Percentiles rank a stretch among this genome's conserved stretches.
These are phyloP conservation scores for Amiota communis DNA, from an alignment of 2,888 invertebrate species.

Conservation along the genomic window DNA sequence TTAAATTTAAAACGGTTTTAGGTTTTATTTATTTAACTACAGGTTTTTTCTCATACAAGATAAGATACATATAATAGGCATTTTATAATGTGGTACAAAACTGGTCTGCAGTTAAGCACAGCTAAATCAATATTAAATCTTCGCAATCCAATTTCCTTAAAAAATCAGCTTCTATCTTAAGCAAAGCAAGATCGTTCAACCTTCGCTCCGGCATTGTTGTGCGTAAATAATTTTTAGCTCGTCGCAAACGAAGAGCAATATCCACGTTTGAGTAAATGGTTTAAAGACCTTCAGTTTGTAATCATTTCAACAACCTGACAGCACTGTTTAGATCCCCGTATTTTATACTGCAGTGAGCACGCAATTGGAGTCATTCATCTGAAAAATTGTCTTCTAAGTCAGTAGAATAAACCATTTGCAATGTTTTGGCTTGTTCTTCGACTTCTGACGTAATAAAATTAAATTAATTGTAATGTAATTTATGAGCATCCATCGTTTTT, in stretches of 20 bases:
- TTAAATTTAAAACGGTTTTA: not conserved
- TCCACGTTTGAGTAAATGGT: not conserved
- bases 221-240: not conserved
- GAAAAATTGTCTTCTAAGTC: not conserved
- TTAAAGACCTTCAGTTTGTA: conserved; percentile 1
- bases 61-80: no score
- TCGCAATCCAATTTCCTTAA: not conserved
- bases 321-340: not conserved
- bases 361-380: not conserved
- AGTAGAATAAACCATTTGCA: no score
- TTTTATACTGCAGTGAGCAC: not conserved
- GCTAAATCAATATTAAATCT: not conserved
- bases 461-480: not conserved
- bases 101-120: not conserved
- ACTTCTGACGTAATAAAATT: not conserved
- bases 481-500: not conserved
- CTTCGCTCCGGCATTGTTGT: not conserved
- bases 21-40: not conserved
- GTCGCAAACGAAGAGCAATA: not conserved
- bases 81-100: not conserved
- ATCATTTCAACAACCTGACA: not conserved
- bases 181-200: not conserved
- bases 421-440: not conserved
- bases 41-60: not conserved
- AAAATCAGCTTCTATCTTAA: not conserved